phyloP scores from a whole-genome alignment of 2,113 vertebrate species.

The Xyliphius kryptos region DNA sequence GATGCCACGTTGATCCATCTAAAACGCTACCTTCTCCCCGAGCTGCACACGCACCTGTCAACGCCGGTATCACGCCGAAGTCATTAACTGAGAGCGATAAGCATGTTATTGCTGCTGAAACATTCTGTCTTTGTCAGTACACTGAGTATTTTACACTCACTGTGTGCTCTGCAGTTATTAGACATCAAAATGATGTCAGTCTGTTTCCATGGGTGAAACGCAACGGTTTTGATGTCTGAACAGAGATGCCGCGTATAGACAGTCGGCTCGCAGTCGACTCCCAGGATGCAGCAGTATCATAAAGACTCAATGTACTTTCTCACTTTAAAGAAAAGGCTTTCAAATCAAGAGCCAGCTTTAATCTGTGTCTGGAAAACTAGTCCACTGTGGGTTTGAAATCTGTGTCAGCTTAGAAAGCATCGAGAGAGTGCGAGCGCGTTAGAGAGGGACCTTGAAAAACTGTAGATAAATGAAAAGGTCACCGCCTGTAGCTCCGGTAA shows the following conservation, averaged over 20 bases:
- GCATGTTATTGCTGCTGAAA: conserved; percentile 13
- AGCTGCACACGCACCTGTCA: conserved; percentile 11
- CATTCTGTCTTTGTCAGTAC: conserved; percentile 3
- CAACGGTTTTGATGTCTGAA: not conserved
- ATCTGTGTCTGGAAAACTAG: conserved; percentile 2
- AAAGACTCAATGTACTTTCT: not conserved
- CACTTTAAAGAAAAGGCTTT: conserved; percentile 4
- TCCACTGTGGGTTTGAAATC: not conserved
- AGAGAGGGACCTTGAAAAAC: conserved; percentile 35
- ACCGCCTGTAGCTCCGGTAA: conserved; percentile 40
- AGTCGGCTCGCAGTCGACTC: not conserved
- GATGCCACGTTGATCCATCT: not conserved
- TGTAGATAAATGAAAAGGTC: conserved; percentile 55
- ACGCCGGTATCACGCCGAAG: conserved; percentile 3
- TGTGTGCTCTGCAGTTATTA: not conserved
- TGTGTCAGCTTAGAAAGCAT: conserved; percentile 16
- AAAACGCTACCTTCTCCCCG: no score
- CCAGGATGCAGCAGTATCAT: not conserved
- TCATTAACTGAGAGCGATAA: conserved; percentile 24
- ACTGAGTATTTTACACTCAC: not conserved
- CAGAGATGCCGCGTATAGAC: not conserved
- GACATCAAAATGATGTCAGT: conserved; percentile 3
- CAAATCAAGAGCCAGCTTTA: not conserved
- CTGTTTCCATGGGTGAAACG: not conserved
- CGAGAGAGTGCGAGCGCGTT: not conserved